Evolutionary conservation across 2,113 vertebrate genomes (phyloP).

Genomic region (Callospermophilus lateralis): DNA sequence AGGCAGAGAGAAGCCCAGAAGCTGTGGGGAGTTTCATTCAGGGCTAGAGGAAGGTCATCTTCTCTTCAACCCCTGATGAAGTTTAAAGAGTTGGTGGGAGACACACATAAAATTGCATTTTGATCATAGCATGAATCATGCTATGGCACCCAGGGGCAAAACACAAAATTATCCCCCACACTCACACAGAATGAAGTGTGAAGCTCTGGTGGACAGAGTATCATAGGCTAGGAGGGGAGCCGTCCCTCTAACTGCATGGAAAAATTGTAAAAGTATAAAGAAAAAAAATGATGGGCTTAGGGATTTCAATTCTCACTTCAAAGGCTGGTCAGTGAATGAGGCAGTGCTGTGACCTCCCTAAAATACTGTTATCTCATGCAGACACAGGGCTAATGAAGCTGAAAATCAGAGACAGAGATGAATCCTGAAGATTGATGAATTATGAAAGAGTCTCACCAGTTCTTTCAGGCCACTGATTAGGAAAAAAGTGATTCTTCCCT

Average conservation of each 20-base stretch:
- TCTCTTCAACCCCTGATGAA: neutral
- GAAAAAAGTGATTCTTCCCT: neutral
- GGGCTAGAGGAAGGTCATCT: neutral
- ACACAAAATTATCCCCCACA: neutral
- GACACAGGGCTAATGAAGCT: slow-evolving; percentile 25
- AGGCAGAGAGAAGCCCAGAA: neutral
- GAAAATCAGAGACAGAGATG: slow-evolving; percentile 20
- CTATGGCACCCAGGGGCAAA: neutral
- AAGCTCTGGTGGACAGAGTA: neutral
- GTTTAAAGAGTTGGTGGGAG: neutral
- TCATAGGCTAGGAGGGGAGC: neutral
- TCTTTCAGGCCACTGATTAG: neutral
- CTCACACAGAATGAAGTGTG: neutral
- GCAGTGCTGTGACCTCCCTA: neutral
- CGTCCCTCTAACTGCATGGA: neutral
- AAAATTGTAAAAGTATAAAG: neutral
- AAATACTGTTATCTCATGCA: neutral
- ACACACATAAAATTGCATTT: neutral
- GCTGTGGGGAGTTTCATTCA: neutral
- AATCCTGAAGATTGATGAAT: slow-evolving; percentile 14
- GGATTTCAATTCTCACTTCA: slow-evolving; percentile 53
- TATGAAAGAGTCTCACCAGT: neutral
- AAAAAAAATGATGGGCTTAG: neutral
- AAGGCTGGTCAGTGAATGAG: slow-evolving; percentile 3
- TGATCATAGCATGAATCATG: neutral